Evolutionary conservation across 2,888 invertebrate species (phyloP).

Genomic region (Pedicia rivosa): DNA sequence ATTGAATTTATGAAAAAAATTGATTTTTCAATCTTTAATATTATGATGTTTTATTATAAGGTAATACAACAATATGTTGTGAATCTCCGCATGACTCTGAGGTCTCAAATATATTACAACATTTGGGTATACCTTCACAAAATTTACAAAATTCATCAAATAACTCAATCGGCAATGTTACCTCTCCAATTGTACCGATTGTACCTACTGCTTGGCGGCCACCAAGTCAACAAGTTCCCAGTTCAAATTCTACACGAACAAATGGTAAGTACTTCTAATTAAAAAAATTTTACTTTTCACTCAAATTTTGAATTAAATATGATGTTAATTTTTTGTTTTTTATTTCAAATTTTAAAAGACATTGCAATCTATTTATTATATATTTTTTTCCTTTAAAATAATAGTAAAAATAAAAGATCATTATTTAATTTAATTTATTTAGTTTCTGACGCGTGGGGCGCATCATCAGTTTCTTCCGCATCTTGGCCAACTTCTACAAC

Average conservation of each 20-base stretch:
- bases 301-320: too few species aligned
- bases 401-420: too few species aligned
- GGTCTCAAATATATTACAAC: conserved; percentile 72
- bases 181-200: conserved; percentile 5
- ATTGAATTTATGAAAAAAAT: too few species aligned
- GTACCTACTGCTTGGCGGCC: conserved; percentile 18
- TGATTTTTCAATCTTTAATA: too few species aligned
- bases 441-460: conserved; percentile 40
- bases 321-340: too few species aligned
- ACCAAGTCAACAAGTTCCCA: conserved; percentile 18
- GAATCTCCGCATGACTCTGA: conserved; percentile 87
- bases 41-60: too few species aligned
- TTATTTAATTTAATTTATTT: too few species aligned
- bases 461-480: conserved; percentile 22
- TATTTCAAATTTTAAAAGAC: too few species aligned
- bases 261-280: conserved; percentile 19
- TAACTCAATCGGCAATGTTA: conserved; percentile 1
- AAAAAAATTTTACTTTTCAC: too few species aligned
- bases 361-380: too few species aligned
- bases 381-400: too few species aligned
- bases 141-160: conserved; percentile 14
- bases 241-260: conserved; percentile 22
- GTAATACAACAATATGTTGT: conserved; percentile 89
- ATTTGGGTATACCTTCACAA: conserved; percentile 40
- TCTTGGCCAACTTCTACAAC: conserved; percentile 36